Evolutionary conservation across 92 coral and sea anemone species (phyloP).

Genomic region (Epizoanthus rinbou): DNA sequence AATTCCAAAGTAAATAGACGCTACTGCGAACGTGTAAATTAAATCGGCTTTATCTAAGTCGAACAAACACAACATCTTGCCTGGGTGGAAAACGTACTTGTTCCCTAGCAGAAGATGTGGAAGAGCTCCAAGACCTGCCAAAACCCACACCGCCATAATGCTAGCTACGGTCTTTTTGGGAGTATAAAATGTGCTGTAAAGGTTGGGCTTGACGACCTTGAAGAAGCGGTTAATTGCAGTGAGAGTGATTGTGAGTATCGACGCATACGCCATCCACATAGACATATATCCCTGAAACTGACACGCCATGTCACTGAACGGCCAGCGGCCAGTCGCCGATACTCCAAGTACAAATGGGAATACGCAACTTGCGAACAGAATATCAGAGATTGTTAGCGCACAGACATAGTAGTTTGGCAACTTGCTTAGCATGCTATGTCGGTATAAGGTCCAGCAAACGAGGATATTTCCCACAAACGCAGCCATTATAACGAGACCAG

Average conservation of each 20-base stretch:
- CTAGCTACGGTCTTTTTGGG: slow-evolving; percentile 29
- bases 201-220: slow-evolving; percentile 23
- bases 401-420: slow-evolving; percentile 36
- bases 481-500: slow-evolving; percentile 9
- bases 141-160: slow-evolving; percentile 24
- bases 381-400: slow-evolving; percentile 23
- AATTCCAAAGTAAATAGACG: slow-evolving; percentile 23
- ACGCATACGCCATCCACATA: slow-evolving; percentile 42
- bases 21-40: not conserved
- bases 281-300: slow-evolving; percentile 37
- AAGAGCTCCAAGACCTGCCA: slow-evolving; percentile 21
- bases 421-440: slow-evolving; percentile 16
- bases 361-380: slow-evolving; percentile 7
- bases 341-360: slow-evolving; percentile 32
- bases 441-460: slow-evolving; percentile 32
- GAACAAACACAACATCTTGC: slow-evolving; percentile 32
- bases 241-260: slow-evolving; percentile 37
- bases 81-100: slow-evolving; percentile 32
- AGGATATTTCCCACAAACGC: slow-evolving; percentile 27
- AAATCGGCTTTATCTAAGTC: slow-evolving; percentile 13
- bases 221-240: slow-evolving; percentile 39
- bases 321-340: slow-evolving; percentile 28
- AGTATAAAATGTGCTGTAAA: slow-evolving; percentile 11
- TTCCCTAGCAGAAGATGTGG: slow-evolving; percentile 18
- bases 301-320: slow-evolving; percentile 22